Evolutionary conservation across 2,888 invertebrate genomes (phyloP).

Genomic region (Drosophila robusta): DNA sequence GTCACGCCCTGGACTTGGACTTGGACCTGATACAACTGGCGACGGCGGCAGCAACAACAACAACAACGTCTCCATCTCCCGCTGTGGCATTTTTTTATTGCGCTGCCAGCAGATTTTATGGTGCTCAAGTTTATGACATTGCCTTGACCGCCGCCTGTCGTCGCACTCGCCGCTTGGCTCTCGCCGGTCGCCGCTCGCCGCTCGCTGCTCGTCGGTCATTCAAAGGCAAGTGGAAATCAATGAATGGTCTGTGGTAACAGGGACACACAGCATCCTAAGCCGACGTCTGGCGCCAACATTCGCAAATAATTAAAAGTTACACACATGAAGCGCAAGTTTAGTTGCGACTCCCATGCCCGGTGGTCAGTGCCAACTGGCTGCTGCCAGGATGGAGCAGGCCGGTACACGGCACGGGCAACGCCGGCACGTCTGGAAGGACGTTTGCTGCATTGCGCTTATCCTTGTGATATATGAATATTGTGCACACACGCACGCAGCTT

Average conservation of each 20-base stretch:
- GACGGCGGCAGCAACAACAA: slow-evolving; percentile 13
- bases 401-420: slow-evolving; percentile 38
- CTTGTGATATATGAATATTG: slow-evolving; percentile 85
- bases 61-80: slow-evolving; percentile 61
- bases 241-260: slow-evolving; percentile 56
- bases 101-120: slow-evolving; percentile 84
- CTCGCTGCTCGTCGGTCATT: slow-evolving; percentile 15
- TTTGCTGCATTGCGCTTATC: slow-evolving; percentile 86
- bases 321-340: slow-evolving; percentile 68
- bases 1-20: slow-evolving; percentile 64
- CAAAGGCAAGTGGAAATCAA: slow-evolving; percentile 67
- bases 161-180: slow-evolving; percentile 28
- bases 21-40: slow-evolving; percentile 60
- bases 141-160: slow-evolving; percentile 74
- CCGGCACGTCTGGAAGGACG: slow-evolving; percentile 83
- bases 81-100: slow-evolving; percentile 82
- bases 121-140: slow-evolving; percentile 84
- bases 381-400: slow-evolving; percentile 26
- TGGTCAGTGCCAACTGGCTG: slow-evolving; percentile 57
- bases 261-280: slow-evolving; percentile 58
- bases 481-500: slow-evolving; percentile 75
- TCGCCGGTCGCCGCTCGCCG: slow-evolving; percentile 7
- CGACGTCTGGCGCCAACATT: slow-evolving; percentile 81
- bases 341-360: slow-evolving; percentile 33
- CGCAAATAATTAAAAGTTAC: slow-evolving; percentile 81